Evolutionary conservation across 2,113 vertebrate species (phyloP), one percentile per base, ranked within the genome.

Genomic region (Mandrillus leucophaeus): DNA sequence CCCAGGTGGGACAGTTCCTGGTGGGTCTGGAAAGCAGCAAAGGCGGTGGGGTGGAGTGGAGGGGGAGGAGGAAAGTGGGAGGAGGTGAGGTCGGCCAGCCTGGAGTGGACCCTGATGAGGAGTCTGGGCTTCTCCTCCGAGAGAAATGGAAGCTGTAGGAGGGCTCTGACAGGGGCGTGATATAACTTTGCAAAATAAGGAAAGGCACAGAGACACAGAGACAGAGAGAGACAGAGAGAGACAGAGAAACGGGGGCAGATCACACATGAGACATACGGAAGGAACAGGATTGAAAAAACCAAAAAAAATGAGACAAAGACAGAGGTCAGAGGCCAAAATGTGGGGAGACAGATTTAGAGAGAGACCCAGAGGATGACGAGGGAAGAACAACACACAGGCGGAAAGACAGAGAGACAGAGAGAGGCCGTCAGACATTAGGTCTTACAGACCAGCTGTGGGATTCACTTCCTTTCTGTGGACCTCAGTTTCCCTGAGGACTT

Each of bases 401-500:
- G n/a, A n/a, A 27, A 64, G 52, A 7, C 18, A 55, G 52, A 76
- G 43, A 81, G 50, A 32, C 11, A 30, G 78, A 68, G 30, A 48
- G 6, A 61, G 25, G 57, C 0, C 8, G n/a, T 38, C 59, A 35
- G 78, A 68, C 14, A 75, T 11, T 12, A 35, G 66, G 35, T 52
- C 83, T 84, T 38, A 52, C 38, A 13, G n/a, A 78, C 45, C 7
- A 32, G 48, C 73, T 70, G 55, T 48, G n/a, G 84, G 80, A 94
- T 78, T 84, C 88, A 76, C 50, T 94, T 95, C 90, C 88, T 90
- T 8, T 61, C 73, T 76, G 11, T 43, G n/a, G 70, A 83, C 83
- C 94, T 96, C 95, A 93, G 93, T 96, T 92, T 94, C 90, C 57
- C 66, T n/a, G 18, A 91, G 43, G n/a, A 72, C 64, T 89, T 76